Base-by-base conservation (phyloP, 2,888 invertebrate genomes). In the Pristionchus fissidentatus region DNA sequence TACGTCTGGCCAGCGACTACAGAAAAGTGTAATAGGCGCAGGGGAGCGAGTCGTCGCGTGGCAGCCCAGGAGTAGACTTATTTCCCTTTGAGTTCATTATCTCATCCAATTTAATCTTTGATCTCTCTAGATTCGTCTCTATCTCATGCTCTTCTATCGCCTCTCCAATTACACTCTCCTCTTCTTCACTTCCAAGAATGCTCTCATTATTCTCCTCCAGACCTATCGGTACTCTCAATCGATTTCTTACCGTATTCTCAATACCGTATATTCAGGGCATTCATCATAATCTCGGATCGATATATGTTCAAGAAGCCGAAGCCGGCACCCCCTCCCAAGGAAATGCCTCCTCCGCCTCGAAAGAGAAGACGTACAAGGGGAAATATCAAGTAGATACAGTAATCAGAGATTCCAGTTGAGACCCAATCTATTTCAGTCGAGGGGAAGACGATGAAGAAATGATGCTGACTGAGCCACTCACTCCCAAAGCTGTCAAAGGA, bases 81-180 rank as follows among this genome's bases (percentile, higher is more conserved):
- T n/a, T n/a, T n/a, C n/a, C n/a, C n/a, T n/a, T n/a, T n/a, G n/a
- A n/a, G n/a, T n/a, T 10, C 52, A 49, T 49, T 19, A 49, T 49
- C 19, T n/a, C n/a, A n/a, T n/a, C n/a, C n/a, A n/a, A n/a, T n/a
- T n/a, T n/a, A n/a, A n/a, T n/a, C n/a, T n/a, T n/a, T n/a, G n/a
- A n/a, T 15, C 43, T 62, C 38, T 83, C 73, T 57, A 86, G 85
- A 89, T 91, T 13, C 91, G 94, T 1, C 94, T 97, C 3, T 94
- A 97, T 43, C 95, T 97, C 70, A 97, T 97, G 85, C 95, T 95
- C 15, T 95, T 96, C 90, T 97, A 96, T 93, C 95, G 95, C 87
- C 96, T 97, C 46, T 95, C 97, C 87, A 97, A 96, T 90, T 97
- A 97, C 92, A 97, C 97, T 95, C 97, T 97, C 93, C 96, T 97